phyloP scores from a whole-genome alignment of 2,113 vertebrate species.

The Etia nguti region DNA sequence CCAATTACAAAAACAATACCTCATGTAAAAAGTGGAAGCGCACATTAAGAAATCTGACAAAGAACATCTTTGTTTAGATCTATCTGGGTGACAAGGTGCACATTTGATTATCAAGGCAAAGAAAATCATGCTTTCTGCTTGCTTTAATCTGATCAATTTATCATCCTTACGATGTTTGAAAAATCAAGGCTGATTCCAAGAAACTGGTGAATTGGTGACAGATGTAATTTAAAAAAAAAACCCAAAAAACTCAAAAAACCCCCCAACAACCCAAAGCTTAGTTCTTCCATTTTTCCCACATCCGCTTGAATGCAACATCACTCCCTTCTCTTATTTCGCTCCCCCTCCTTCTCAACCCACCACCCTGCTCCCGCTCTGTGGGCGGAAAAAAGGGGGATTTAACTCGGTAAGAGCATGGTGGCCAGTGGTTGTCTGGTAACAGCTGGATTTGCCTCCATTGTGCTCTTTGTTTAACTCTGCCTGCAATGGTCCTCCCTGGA shows the following conservation, averaged over 20 bases:
- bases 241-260: background rate
- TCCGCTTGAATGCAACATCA: conserved; percentile 30
- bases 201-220: background rate
- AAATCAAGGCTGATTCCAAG: background rate
- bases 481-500: background rate
- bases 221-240: background rate
- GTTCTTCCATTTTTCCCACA: background rate
- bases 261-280: background rate
- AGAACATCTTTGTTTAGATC: background rate
- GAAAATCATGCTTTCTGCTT: background rate
- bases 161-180: background rate
- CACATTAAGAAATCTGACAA: background rate
- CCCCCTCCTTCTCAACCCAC: background rate
- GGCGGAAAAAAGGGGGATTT: conserved; percentile 45
- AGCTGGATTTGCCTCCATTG: conserved; percentile 45
- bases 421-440: conserved; percentile 45
- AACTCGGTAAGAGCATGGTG: conserved; percentile 42
- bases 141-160: background rate
- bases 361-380: background rate
- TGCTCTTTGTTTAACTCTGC: conserved; percentile 26
- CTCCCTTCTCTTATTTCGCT: background rate
- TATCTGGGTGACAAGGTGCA: background rate
- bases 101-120: background rate
- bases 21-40: background rate
- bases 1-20: background rate